phyloP scores from a whole-genome alignment of 2,888 invertebrate species.

The Phengaris alcon region DNA sequence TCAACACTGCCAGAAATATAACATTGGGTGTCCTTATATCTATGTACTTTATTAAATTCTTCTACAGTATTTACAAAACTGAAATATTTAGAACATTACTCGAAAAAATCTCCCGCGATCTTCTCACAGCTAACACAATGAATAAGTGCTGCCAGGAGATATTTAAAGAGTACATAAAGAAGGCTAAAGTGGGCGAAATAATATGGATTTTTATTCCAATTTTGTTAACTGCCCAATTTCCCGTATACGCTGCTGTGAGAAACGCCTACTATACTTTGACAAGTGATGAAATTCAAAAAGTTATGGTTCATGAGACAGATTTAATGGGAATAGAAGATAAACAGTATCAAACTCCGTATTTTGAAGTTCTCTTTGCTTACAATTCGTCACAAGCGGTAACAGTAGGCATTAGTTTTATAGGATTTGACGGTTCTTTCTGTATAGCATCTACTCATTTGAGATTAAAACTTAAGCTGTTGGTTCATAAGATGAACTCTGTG shows the following conservation, averaged over 20 bases:
- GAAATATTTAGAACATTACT: conserved; percentile 49
- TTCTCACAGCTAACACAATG: conserved; percentile 52
- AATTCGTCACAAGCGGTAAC: conserved; percentile 50
- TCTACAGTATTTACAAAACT: conserved; percentile 51
- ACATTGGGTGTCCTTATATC: conserved; percentile 50
- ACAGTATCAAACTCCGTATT: conserved; percentile 58
- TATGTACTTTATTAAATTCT: conserved; percentile 58
- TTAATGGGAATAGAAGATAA: conserved; percentile 53
- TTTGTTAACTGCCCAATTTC: conserved; percentile 52
- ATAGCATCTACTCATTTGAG: conserved; percentile 58
- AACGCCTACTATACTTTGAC: conserved; percentile 53
- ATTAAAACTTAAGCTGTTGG: conserved; percentile 56
- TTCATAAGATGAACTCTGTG: conserved; percentile 49
- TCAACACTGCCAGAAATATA: conserved; percentile 55
- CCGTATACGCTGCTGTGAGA: conserved; percentile 50
- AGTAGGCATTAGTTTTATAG: conserved; percentile 52
- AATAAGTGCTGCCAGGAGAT: conserved; percentile 52
- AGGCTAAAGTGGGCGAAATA: conserved; percentile 50
- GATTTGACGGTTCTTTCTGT: conserved; percentile 63
- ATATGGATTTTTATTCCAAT: conserved; percentile 55
- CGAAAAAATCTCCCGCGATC: conserved; percentile 52
- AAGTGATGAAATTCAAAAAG: conserved; percentile 48
- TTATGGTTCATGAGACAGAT: conserved; percentile 63
- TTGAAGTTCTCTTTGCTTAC: conserved; percentile 56
- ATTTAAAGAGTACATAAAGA: conserved; percentile 50